Conservation (phyloP, 1,140 invertebrate species). For the Drosophila azteca region DNA sequence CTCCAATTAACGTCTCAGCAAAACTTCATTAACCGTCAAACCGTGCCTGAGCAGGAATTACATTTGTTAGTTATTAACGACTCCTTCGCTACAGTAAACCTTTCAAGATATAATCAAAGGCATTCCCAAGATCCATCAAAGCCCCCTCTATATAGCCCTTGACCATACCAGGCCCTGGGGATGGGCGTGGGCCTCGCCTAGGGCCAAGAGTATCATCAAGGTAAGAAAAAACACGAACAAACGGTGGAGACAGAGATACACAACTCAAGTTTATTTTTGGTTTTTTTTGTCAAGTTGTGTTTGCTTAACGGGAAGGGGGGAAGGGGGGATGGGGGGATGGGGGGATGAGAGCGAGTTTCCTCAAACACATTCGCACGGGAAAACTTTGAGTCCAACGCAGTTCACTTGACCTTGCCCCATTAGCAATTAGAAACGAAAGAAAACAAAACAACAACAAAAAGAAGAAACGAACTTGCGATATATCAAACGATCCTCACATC, state of each 20-base stretch:
- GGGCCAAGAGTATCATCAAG: conserved; percentile 5
- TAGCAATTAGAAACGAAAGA: conserved; percentile 13
- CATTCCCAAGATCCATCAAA: conserved; percentile 15
- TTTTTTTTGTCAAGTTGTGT: conserved; percentile 26
- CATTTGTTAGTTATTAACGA: no score
- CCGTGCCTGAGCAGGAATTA: no score
- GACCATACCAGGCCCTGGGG: conserved; percentile 1
- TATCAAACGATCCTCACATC: conserved; percentile 48
- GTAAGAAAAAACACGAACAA: conserved; percentile 14
- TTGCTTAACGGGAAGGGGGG: neutral
- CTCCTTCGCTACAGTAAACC: no score
- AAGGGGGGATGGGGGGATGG: neutral
- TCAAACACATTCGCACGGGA: conserved; percentile 43
- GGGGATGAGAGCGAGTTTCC: conserved; percentile 2
- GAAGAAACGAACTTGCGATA: conserved; percentile 16
- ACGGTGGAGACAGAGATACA: neutral
- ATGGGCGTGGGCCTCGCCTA: neutral
- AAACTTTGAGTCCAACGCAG: conserved; percentile 21
- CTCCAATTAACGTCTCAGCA: no score
- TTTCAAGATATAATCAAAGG: neutral
- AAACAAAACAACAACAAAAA: neutral
- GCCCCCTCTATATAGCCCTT: conserved; percentile 2
- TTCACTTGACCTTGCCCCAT: conserved; percentile 43
- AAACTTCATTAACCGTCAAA: no score
- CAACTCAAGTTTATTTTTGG: conserved; percentile 31